A percentile compares a stretch with the other conserved stretches of the same genome.
Evolutionary conservation across 2,797 vertebrate species (phyloP).

Genomic region (Tangara arthus): DNA sequence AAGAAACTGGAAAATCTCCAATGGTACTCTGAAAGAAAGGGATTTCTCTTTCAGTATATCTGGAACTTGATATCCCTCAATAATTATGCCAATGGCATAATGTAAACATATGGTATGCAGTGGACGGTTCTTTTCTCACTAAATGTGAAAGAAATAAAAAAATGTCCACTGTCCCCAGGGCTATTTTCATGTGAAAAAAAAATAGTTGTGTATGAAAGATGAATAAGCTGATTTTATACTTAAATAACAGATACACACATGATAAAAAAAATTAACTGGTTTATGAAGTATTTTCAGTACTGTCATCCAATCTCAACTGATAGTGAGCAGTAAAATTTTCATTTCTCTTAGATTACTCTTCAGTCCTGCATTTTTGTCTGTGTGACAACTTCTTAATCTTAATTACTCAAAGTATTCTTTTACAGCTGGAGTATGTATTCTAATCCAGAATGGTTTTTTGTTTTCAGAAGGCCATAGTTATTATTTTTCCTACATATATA

Average conservation of each 20-base stretch:
- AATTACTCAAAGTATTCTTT: neutral
- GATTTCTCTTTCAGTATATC: neutral
- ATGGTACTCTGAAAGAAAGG: neutral
- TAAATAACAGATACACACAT: neutral
- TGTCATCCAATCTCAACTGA: neutral
- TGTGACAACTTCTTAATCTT: neutral
- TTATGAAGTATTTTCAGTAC: neutral
- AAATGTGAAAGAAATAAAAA: neutral
- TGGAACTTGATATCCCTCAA: neutral
- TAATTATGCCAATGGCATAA: neutral
- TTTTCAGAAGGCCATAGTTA: neutral
- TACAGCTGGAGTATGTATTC: neutral
- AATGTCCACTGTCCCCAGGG: neutral
- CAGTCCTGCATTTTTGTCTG: neutral
- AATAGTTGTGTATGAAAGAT: neutral
- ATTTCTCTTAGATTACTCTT: neutral
- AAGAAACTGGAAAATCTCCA: neutral
- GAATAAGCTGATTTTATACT: neutral
- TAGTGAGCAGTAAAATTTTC: neutral
- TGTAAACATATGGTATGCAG: neutral
- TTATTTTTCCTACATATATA: neutral
- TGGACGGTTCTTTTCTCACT: neutral
- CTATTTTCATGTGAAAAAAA: neutral
- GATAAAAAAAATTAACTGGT: too few species aligned
- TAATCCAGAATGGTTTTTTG: neutral